Base-by-base conservation (phyloP, 92 coral and sea anemone species). In the Actinernus sp. region DNA sequence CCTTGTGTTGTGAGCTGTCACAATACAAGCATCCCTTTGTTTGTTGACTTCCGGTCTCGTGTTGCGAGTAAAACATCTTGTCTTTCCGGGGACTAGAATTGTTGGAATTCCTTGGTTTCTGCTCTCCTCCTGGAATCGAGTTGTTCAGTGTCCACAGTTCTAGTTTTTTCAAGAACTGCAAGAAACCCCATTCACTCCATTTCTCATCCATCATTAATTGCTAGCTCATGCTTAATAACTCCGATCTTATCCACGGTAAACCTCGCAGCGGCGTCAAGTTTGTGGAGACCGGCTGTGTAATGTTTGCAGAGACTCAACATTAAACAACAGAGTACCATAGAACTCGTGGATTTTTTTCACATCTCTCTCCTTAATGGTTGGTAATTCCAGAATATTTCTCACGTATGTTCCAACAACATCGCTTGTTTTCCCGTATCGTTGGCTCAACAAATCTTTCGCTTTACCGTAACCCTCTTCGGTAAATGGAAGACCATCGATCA, bases 401-500 rank as follows among this genome's bases (percentile, higher is more conserved):
- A 49, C 46, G 17, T 66, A 51, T 2, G 74, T 28, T 14, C 49
- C 36, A 3, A 66, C 63, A 22, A 66, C 49, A 26, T 68, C 76
- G 27, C 39, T 40, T 1, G 76, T 38, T 11, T 40, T 19, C 24
- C 76, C 76, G 27, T 34, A 68, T 2, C 55, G 48, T 43, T 40
- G 38, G 5, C 21, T 16, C 18, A 68, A 19, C 1, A 55, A 6
- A 5, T 22, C 39, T 19, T 22, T 56, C 18, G 76, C 76, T 18
- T 29, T 68, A 4, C 14, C 34, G 58, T 68, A 68, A 7, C 76
- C 76, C 40, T 34, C 76, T 4, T 41, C 68, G 0, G 76, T 68
- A 37, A 68, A 55, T 11, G 69, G 78, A 0, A 70, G 56, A 9
- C 78, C 78, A 38, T 57, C 78, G 20, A 70, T 58, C 1, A 22